A percentile compares a stretch with the other conserved stretches of the same genome.
These are phyloP conservation scores for Barbus barbus DNA, from an alignment of 2,113 vertebrate genomes.

Conservation along the genomic window DNA sequence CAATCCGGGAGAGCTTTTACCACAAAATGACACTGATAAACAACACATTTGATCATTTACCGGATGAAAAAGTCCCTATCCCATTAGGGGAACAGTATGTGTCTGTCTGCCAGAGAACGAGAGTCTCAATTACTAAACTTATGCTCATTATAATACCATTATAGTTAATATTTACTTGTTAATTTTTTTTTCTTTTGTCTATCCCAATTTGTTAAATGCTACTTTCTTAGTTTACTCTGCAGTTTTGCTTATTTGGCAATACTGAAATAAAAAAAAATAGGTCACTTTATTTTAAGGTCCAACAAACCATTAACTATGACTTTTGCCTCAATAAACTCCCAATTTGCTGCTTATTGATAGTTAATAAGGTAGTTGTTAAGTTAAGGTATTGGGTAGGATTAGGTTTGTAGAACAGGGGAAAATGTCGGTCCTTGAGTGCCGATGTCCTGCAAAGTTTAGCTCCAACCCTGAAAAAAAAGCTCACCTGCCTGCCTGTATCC, in stretches of 20 bases:
- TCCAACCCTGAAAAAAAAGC: too few relatives aligned
- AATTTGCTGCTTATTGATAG: too few relatives aligned
- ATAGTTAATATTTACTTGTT: not conserved
- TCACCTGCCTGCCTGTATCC: too few relatives aligned
- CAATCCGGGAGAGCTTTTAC: not conserved
- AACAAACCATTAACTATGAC: too few relatives aligned
- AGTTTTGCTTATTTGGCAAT: not conserved
- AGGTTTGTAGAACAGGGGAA: too few relatives aligned
- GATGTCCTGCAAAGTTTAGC: too few relatives aligned
- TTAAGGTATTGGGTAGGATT: too few relatives aligned
- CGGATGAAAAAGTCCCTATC: not conserved
- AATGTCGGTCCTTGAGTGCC: too few relatives aligned
- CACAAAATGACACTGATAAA: constrained; percentile 15
- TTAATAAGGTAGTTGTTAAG: too few relatives aligned
- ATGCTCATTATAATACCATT: not conserved
- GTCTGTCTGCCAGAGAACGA: constrained; percentile 2
- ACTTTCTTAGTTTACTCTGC: not conserved
- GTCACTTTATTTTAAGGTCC: too few relatives aligned
- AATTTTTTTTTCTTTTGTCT: not conserved
- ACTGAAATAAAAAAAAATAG: not conserved
- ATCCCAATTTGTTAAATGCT: not conserved
- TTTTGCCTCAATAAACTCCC: too few relatives aligned
- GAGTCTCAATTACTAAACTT: not conserved
- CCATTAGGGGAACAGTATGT: constrained; percentile 1
- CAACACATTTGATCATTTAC: constrained; percentile 9